A percentile compares a stretch with the other conserved stretches of the same genome.
Conservation (phyloP, 1,140 invertebrate genomes). For the Neuroterus valhalla region DNA sequence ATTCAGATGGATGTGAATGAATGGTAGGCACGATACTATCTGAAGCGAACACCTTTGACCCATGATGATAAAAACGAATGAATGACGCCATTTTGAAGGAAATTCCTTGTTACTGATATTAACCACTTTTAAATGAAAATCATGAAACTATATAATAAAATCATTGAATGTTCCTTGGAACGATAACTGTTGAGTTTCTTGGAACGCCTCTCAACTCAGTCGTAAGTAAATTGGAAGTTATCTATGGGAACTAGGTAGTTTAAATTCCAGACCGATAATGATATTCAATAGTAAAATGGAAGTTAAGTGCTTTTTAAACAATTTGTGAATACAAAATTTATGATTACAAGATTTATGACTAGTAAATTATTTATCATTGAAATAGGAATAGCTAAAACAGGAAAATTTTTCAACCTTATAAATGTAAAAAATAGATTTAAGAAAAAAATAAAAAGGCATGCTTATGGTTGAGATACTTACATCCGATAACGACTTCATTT, state of each 20-base stretch:
- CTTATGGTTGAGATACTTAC: slow-evolving; percentile 65
- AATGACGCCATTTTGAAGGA: slow-evolving; percentile 38
- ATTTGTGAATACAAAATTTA: too few species aligned
- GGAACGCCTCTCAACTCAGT: background rate
- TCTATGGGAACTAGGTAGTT: background rate
- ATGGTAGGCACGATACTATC: background rate
- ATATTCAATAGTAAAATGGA: too few species aligned
- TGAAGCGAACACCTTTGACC: slow-evolving; percentile 35
- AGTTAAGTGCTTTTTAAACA: too few species aligned
- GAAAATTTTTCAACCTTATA: background rate
- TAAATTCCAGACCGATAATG: slow-evolving; percentile 7
- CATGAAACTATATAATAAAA: background rate
- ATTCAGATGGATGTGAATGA: background rate
- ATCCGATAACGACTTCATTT: slow-evolving; percentile 75
- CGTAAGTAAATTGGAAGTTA: background rate
- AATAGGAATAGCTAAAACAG: background rate
- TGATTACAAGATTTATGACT: background rate
- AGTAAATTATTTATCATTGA: background rate
- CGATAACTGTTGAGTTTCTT: background rate
- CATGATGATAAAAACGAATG: slow-evolving; percentile 44
- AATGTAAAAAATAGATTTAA: background rate
- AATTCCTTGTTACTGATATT: background rate
- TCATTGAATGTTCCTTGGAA: background rate
- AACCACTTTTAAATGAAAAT: background rate
- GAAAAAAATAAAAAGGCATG: background rate